Evolutionary conservation across 2,113 vertebrate species (phyloP).

Genomic region (Sceloporus tristichus): DNA sequence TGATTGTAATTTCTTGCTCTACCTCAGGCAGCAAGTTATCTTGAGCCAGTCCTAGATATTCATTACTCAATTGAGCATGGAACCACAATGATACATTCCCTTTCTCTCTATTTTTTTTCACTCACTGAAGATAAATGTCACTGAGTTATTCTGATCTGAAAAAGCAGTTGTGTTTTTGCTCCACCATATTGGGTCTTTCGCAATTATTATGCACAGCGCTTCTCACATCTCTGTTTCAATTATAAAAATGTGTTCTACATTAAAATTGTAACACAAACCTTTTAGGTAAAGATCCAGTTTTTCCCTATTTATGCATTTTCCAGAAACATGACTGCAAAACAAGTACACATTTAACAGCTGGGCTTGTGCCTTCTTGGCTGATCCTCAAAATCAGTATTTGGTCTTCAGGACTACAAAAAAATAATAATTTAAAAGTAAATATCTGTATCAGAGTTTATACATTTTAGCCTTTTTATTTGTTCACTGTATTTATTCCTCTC

Average conservation of each 20-base stretch:
- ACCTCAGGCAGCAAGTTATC: neutral
- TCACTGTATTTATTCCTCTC: neutral
- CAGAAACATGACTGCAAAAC: slow-evolving; percentile 10
- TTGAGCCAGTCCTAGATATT: neutral
- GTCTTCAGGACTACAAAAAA: neutral
- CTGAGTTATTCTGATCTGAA: slow-evolving; percentile 2
- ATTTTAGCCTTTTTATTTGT: neutral
- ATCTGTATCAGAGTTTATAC: neutral
- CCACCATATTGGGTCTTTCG: neutral
- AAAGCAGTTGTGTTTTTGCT: neutral
- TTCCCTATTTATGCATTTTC: slow-evolving; percentile 47
- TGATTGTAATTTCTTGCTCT: neutral
- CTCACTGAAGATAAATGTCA: slow-evolving; percentile 12
- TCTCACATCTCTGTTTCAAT: slow-evolving; percentile 41
- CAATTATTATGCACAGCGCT: neutral
- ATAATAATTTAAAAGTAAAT: neutral
- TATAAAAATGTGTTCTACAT: slow-evolving; percentile 11
- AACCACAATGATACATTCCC: neutral
- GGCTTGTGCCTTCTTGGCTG: neutral
- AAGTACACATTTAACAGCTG: slow-evolving; percentile 9
- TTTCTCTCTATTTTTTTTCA: neutral
- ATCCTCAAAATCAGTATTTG: slow-evolving; percentile 17
- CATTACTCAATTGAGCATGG: neutral
- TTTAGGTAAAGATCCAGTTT: slow-evolving; percentile 28
- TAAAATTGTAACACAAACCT: slow-evolving; percentile 20